phyloP scores from a whole-genome alignment of 2,888 invertebrate species.

The Macroteleia sp. region DNA sequence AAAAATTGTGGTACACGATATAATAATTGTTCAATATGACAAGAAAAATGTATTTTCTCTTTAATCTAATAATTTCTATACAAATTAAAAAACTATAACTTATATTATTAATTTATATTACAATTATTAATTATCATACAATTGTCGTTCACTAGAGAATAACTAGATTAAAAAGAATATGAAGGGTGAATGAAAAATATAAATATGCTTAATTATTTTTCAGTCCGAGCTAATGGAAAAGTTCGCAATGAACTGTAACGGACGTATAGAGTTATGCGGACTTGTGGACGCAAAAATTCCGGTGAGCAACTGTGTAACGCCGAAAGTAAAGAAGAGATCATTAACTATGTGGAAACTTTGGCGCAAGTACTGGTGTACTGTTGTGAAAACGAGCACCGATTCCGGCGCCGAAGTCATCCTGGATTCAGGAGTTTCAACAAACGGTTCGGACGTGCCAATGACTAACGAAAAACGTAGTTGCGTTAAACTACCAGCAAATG shows the following conservation, averaged over 20 bases:
- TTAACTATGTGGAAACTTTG: conserved; percentile 78
- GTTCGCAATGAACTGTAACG: conserved; percentile 59
- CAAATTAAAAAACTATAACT: too few species aligned
- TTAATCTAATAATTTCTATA: too few species aligned
- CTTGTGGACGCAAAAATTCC: conserved; percentile 79
- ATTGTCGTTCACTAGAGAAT: too few species aligned
- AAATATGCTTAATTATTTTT: too few species aligned
- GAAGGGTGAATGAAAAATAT: too few species aligned
- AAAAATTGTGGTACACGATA: too few species aligned
- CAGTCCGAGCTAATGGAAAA: conserved; percentile 3
- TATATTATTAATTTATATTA: too few species aligned
- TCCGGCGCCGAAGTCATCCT: conserved; percentile 73
- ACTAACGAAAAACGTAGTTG: conserved; percentile 73
- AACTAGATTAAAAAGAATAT: too few species aligned
- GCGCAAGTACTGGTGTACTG: conserved; percentile 80
- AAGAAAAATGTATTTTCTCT: too few species aligned
- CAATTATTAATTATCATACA: too few species aligned
- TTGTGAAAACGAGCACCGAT: conserved; percentile 73
- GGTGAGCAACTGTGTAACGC: conserved; percentile 73
- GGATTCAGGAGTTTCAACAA: conserved; percentile 71
- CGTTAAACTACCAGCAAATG: conserved; percentile 85
- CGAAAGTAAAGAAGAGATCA: conserved; percentile 75
- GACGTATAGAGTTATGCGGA: conserved; percentile 74
- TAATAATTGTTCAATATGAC: too few species aligned
- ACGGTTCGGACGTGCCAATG: conserved; percentile 40